These are phyloP conservation scores for Desmodus rotundus DNA, from an alignment of 2,113 vertebrate species.

Conservation along the genomic window DNA sequence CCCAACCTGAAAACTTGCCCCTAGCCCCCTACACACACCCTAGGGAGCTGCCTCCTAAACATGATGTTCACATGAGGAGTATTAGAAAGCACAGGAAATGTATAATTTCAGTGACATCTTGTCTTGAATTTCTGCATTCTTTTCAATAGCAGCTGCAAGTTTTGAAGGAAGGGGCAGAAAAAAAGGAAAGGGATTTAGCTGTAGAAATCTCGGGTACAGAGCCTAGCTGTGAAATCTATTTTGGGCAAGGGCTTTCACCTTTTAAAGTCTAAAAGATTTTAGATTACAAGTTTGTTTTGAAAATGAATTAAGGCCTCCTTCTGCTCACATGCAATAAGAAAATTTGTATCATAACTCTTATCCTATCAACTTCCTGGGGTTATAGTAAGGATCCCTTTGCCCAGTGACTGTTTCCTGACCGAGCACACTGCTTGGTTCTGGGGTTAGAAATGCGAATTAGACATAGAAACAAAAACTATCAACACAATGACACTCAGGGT, in stretches of 20 bases:
- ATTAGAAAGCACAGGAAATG: background rate
- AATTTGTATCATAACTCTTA: background rate
- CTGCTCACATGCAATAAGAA: background rate
- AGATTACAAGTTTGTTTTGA: background rate
- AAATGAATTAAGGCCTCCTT: background rate
- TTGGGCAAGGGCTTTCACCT: background rate
- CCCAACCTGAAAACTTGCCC: background rate
- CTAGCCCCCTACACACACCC: background rate
- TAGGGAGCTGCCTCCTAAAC: background rate
- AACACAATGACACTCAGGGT: background rate
- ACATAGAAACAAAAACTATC: background rate
- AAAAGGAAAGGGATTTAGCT: background rate
- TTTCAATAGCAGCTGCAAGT: background rate
- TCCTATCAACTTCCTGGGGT: accelerated
- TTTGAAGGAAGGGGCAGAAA: background rate
- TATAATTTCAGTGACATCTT: background rate
- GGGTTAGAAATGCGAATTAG: background rate
- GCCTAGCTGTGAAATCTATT: background rate
- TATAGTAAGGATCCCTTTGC: background rate
- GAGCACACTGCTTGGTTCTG: background rate
- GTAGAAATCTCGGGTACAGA: background rate
- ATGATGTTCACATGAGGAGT: background rate
- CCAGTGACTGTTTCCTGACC: background rate
- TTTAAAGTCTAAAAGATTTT: background rate
- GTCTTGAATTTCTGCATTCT: background rate